Evolutionary conservation across 1,140 invertebrate genomes (phyloP), one percentile per base, ranked within the genome.

Genomic region (Hydropsyche tenuis): DNA sequence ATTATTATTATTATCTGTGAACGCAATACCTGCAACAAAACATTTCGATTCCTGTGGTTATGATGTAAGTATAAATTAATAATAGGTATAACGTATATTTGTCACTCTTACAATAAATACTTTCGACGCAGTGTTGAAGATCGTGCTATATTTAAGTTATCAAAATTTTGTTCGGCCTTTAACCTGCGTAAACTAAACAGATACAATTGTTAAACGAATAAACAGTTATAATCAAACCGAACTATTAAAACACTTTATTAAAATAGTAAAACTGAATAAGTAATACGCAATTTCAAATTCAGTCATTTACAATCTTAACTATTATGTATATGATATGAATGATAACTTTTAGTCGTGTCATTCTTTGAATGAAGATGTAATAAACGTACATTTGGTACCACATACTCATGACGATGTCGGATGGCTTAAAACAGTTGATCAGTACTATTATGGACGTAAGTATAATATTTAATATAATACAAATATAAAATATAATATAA

Each of bases 381-480:
- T 92, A n/a, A 94, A 94, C 81, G 89, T 94, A 0, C 92, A 94
- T 79, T 79, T 94, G 0, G 87, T 93, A 0, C 85, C 91, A 0
- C 90, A 90, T 77, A 87, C 88, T 0, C 93, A 95, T 80, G 91
- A 93, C 85, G 93, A 95, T 84, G 91, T 94, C 0, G 93, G 93
- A 1, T 95, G 93, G 93, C 84, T 94, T 23, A 94, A 94, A 83
- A 95, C 93, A 1, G 90, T 93, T 20, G 93, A 95, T 79, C 90
- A 95, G 81, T 95, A 95, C 81, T 95, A 89, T 78, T 92, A 89
- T 80, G 92, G 92, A 80, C 86, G 89, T 89, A 84, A 86, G 85
- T 83, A 60, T 60, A 37, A 37, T 9, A 37, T 30, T 75, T 69
- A 42, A 30, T 37, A 43, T 48, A 56, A 37, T 14, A 63, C 27